A percentile compares a stretch with the other conserved stretches of the same genome.
Conservation (phyloP, 2,797 vertebrate genomes). For the Lagocephalus sceleratus region DNA sequence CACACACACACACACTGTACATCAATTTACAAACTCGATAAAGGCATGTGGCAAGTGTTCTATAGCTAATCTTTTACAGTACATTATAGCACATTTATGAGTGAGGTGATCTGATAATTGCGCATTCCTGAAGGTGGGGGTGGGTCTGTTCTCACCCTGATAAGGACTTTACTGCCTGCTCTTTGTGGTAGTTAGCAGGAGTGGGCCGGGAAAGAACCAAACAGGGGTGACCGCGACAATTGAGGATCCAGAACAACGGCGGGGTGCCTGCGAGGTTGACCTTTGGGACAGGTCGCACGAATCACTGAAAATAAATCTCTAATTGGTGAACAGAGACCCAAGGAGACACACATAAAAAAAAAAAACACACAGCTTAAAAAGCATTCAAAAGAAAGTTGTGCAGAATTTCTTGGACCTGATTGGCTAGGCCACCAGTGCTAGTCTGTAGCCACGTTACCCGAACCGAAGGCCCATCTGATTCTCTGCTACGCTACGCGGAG, state of each 20-base stretch:
- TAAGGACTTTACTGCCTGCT: too few species aligned
- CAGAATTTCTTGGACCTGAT: too few species aligned
- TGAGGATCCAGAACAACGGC: background rate
- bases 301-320: too few species aligned
- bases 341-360: too few species aligned
- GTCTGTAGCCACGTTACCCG: too few species aligned
- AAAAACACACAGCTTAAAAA: too few species aligned
- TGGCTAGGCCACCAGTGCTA: too few species aligned
- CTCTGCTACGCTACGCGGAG: background rate
- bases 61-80: conserved; percentile 15
- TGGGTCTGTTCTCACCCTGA: background rate
- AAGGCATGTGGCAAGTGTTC: conserved; percentile 12
- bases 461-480: background rate
- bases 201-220: background rate
- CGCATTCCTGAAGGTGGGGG: background rate
- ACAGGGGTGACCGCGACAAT: background rate
- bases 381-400: too few species aligned
- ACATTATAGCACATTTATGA: conserved; percentile 7
- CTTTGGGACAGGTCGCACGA: too few species aligned
- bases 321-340: too few species aligned
- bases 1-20: conserved; percentile 27
- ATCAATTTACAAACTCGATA: conserved; percentile 43
- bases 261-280: background rate
- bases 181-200: too few species aligned
- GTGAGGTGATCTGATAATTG: conserved; percentile 5